Base-by-base conservation (phyloP, 2,888 invertebrate species). In the Tiliacea aurago region DNA sequence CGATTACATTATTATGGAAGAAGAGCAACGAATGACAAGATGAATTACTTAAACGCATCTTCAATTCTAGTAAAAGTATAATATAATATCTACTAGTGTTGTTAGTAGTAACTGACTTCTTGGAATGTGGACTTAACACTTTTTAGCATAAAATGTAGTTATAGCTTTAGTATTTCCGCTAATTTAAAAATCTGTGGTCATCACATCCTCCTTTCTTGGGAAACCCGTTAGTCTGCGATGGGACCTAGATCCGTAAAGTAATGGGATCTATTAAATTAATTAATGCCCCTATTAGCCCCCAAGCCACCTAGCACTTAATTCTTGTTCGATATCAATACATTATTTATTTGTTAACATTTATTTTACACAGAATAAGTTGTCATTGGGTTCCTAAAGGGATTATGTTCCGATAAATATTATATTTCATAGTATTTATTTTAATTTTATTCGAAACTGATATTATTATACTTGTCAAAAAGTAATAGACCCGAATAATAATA, bases 241-340 rank as follows among this genome's bases (percentile, higher is more conserved):
- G 47, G 62, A 59, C 61, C 69, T 73, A 78, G 77, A 84, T 81
- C 67, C 58, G 45, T 58, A 51, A 59, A 80, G 70, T 72, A 65
- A 81, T 81, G 53, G 64, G 43, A 33, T 84, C 71, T 59, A 75
- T 76, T 83, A 76, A 58, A 56, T 72, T 76, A 76, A 86, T 86
- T 63, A 73, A 86, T 84, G 56, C 37, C n/a, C n/a, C 47, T 49
- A 81, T 81, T 86, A 74, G 78, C 73, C 81, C 70, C 65, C 1
- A 20, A 63, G 59, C 76, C 71, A 70, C 37, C 56, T 65, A 28
- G 56, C 62, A 61, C 53, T 71, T 75, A 78, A 70, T 68, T 71
- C 47, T 23, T 62, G 51, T 75, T 72, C 37, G 49, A 56, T 67
- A 63, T 63, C 18, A 68, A 62, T 69, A 33, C 20, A 65, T 70